phyloP scores from a whole-genome alignment of 2,797 vertebrate species.

The Tachyglossus aculeatus region DNA sequence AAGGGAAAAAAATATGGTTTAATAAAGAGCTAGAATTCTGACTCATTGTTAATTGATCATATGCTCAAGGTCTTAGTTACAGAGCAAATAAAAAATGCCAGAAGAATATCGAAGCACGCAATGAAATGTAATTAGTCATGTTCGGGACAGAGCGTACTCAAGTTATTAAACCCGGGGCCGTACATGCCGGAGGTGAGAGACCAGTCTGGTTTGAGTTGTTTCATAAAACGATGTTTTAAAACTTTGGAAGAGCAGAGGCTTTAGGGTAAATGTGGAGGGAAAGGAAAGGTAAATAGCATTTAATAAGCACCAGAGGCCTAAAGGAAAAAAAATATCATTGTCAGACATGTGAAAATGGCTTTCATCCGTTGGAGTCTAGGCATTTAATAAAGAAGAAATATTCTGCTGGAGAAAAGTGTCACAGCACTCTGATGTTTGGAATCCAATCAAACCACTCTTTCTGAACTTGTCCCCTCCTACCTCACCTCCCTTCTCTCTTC shows the following conservation, averaged over 20 bases:
- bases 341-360: background rate
- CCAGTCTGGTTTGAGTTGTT: background rate
- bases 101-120: background rate
- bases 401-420: too few relatives aligned
- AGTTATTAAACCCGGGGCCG: background rate
- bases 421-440: too few relatives aligned
- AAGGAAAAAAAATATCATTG: too few relatives aligned
- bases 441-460: too few relatives aligned
- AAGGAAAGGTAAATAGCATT: background rate
- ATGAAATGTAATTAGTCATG: background rate
- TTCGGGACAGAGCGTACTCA: background rate
- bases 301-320: background rate
- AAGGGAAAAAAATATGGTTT: background rate
- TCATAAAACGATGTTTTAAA: conserved; percentile 4
- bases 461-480: too few relatives aligned
- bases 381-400: too few relatives aligned
- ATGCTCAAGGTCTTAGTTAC: background rate
- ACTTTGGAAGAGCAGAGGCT: background rate
- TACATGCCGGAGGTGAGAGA: conserved; percentile 60
- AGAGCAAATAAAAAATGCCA: background rate
- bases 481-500: too few relatives aligned
- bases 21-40: background rate
- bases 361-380: too few relatives aligned
- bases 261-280: background rate
- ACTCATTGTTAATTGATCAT: background rate